phyloP scores from a whole-genome alignment of 2,797 vertebrate species.

The Eremophila alpestris region DNA sequence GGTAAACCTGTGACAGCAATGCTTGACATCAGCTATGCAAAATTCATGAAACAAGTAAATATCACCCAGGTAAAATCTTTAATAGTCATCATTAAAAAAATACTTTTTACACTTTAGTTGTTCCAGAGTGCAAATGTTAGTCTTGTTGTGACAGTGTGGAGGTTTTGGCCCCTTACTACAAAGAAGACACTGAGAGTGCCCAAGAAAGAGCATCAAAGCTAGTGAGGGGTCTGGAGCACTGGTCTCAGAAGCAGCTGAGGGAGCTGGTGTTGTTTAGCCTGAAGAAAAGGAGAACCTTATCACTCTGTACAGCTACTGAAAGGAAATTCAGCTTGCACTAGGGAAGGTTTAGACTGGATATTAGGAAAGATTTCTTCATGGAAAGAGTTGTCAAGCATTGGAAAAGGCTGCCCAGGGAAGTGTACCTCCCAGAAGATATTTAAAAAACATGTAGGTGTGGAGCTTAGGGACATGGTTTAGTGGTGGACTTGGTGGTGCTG shows the following conservation, averaged over 20 bases:
- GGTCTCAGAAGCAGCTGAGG: background rate
- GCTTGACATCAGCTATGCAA: background rate
- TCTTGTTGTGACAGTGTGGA: background rate
- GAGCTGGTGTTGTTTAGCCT: background rate
- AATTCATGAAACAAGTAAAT: conserved; percentile 37
- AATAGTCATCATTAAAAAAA: background rate
- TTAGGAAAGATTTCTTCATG: background rate
- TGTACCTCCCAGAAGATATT: background rate
- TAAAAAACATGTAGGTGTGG: background rate
- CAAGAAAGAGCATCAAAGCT: background rate
- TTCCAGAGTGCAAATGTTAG: background rate
- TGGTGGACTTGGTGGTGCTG: background rate
- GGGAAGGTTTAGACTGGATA: background rate
- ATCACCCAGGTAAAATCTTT: background rate
- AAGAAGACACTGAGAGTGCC: background rate
- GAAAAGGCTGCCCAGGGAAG: background rate
- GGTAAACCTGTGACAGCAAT: conserved; percentile 6
- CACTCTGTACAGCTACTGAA: background rate
- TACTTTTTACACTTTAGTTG: background rate
- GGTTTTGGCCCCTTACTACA: background rate
- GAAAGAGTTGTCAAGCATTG: background rate
- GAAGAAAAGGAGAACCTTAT: background rate
- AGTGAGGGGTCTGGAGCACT: background rate
- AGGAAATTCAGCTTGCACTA: background rate
- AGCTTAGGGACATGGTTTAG: background rate